phyloP scores from a whole-genome alignment of 2,797 vertebrate species.

The Xenentodon cancila region DNA sequence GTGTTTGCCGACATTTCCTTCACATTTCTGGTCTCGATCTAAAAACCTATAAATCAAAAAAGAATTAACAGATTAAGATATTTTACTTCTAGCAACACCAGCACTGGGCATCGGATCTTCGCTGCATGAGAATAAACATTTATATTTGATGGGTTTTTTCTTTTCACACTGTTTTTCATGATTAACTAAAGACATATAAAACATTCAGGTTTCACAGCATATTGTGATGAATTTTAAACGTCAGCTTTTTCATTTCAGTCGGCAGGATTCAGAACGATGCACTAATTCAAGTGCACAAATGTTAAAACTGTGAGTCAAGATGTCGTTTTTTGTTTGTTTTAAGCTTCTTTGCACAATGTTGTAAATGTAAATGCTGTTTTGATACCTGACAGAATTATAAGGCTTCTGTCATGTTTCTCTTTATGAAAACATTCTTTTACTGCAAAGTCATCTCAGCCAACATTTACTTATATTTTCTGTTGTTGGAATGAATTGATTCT shows the following conservation, averaged over 20 bases:
- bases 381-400: background rate
- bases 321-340: background rate
- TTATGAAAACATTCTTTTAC: background rate
- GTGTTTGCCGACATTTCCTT: too few species aligned
- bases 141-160: too few species aligned
- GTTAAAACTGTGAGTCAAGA: background rate
- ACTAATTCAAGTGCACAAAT: background rate
- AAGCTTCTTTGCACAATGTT: background rate
- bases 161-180: too few species aligned
- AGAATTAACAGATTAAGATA: too few species aligned
- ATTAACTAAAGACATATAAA: too few species aligned
- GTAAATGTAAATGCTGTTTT: constrained; percentile 22
- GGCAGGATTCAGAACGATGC: background rate
- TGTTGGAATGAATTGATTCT: too few species aligned
- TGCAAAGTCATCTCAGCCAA: too few species aligned
- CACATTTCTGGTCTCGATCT: background rate
- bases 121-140: background rate
- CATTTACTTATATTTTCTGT: background rate
- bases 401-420: background rate
- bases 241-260: background rate
- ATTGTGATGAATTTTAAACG: background rate
- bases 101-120: background rate
- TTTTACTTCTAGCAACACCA: too few species aligned
- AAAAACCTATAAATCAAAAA: background rate
- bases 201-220: background rate